Percentiles rank a stretch among this genome's conserved stretches.
Conservation (phyloP, 2,113 vertebrate genomes). For the Cephalopterus ornatus region DNA sequence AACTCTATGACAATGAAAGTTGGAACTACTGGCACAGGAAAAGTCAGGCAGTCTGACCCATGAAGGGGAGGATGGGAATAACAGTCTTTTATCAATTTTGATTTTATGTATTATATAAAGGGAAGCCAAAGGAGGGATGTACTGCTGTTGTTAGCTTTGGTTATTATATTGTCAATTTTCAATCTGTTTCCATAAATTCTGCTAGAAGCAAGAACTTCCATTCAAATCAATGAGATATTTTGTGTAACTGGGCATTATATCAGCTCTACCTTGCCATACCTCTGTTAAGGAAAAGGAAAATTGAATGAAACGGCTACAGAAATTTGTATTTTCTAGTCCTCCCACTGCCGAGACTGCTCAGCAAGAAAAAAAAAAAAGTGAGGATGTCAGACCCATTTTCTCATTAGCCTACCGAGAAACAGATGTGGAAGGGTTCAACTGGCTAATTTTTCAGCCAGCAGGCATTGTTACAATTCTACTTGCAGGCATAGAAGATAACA, state of each 20-base stretch:
- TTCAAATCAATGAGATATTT: not conserved
- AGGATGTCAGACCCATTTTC: not conserved
- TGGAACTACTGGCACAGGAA: not conserved
- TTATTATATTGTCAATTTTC: not conserved
- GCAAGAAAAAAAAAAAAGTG: not conserved
- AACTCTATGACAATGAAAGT: not conserved
- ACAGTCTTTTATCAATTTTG: not conserved
- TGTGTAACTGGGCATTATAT: not conserved
- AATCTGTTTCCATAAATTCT: not conserved
- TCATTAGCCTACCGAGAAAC: conserved; percentile 28
- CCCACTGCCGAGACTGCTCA: not conserved
- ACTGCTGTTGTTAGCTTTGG: not conserved
- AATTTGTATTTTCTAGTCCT: not conserved
- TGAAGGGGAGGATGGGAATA: not conserved
- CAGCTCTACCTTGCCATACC: not conserved
- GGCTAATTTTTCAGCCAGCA: conserved; percentile 40
- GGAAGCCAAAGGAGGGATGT: not conserved
- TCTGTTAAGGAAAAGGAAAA: not conserved
- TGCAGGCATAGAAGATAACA: not conserved
- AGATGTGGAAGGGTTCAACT: not conserved
- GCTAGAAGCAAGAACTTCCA: not conserved
- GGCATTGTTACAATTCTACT: not conserved
- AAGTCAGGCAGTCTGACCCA: not conserved
- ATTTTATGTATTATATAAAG: not conserved
- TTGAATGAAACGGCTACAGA: not conserved